Evolutionary conservation across 2,797 vertebrate genomes (phyloP).

Genomic region (Centropyge bicolor): DNA sequence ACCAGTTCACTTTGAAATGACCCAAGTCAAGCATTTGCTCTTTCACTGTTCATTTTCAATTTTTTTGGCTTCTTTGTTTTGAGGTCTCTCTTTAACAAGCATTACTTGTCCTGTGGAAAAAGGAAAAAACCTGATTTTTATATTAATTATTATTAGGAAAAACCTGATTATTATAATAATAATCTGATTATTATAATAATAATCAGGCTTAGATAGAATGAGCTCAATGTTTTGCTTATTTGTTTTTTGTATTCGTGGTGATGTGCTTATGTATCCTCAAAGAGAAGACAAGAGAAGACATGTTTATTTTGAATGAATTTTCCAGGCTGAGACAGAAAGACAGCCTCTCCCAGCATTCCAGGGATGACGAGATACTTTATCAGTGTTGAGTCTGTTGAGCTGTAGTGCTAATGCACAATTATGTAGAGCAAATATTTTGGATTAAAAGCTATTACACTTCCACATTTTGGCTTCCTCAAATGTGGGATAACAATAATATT

Average conservation of each 20-base stretch:
- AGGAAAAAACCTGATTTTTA: background rate
- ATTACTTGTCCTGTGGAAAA: background rate
- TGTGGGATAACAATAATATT: background rate
- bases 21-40: background rate
- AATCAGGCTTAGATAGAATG: no score
- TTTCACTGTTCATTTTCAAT: background rate
- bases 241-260: no score
- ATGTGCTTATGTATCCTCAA: background rate
- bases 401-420: conserved; percentile 5
- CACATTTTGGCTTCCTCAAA: conserved; percentile 1
- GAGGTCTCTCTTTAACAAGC: background rate
- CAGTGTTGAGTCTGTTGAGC: background rate
- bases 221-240: no score
- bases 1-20: conserved; percentile 5
- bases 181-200: no score
- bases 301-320: conserved; percentile 18
- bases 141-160: no score
- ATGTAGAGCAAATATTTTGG: conserved; percentile 28
- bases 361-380: conserved; percentile 20
- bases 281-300: background rate
- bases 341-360: background rate
- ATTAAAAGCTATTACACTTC: conserved; percentile 15
- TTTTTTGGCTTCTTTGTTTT: background rate
- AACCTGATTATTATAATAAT: no score
- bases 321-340: conserved; percentile 8